Percentiles rank a stretch among this genome's conserved stretches.
Evolutionary conservation across 2,113 vertebrate genomes (phyloP).

Genomic region (Morone saxatilis): DNA sequence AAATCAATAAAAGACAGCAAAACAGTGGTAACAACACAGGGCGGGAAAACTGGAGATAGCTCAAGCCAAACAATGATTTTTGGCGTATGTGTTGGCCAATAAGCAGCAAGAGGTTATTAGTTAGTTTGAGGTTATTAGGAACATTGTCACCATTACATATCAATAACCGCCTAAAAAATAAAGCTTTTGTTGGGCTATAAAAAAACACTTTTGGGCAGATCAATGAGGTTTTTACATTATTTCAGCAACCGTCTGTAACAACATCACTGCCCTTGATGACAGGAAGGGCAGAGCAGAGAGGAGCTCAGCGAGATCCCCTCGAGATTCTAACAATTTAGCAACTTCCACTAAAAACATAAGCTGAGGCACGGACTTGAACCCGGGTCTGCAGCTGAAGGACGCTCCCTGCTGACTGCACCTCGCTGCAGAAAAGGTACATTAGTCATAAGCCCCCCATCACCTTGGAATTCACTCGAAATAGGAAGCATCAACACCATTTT

Average conservation of each 20-base stretch:
- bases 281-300: conserved; percentile 10
- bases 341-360: conserved; percentile 36
- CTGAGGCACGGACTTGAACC: conserved; percentile 45
- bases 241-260: background rate
- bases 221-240: conserved; percentile 4
- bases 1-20: background rate
- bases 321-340: conserved; percentile 36
- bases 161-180: too few species aligned
- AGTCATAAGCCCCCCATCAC: conserved; percentile 37
- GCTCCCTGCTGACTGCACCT: conserved; percentile 43
- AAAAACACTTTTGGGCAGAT: background rate
- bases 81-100: background rate
- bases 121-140: background rate
- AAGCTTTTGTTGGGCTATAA: too few species aligned
- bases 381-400: conserved; percentile 49
- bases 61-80: too few species aligned
- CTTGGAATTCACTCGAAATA: conserved; percentile 25
- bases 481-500: background rate
- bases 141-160: background rate
- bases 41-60: too few species aligned
- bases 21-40: background rate
- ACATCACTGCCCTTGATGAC: background rate
- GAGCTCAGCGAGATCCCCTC: background rate
- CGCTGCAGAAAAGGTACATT: conserved; percentile 45
- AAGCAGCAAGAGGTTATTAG: background rate